Conservation (phyloP, 2,113 vertebrate genomes). For the Mungos mungo region DNA sequence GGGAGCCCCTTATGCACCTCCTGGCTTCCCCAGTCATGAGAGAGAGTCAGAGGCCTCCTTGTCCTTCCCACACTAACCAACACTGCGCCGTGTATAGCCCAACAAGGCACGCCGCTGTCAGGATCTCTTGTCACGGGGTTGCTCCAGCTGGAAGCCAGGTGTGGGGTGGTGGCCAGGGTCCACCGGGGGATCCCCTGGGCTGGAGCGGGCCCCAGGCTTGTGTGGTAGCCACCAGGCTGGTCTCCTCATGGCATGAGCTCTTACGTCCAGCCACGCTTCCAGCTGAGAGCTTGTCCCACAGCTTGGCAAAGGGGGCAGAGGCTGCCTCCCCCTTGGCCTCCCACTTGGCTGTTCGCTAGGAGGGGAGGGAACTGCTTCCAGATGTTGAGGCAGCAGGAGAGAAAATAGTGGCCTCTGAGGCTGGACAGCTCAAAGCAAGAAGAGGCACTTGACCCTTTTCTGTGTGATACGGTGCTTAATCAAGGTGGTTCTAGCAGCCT, state of each 20-base stretch:
- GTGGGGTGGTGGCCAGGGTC: neutral
- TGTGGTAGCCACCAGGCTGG: accelerated
- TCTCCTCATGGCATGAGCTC: neutral
- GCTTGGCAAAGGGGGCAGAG: neutral
- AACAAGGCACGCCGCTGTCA: neutral
- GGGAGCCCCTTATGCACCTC: neutral
- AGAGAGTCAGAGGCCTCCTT: neutral
- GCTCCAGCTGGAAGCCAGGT: neutral
- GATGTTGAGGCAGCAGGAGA: slow-evolving; percentile 26
- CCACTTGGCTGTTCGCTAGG: neutral
- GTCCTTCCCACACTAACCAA: accelerated
- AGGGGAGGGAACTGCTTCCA: slow-evolving; percentile 75
- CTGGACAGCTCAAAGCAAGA: neutral
- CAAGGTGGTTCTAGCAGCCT: neutral
- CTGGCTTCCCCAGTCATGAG: neutral
- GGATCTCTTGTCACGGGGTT: neutral
- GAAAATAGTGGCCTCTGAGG: neutral
- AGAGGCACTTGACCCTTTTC: neutral
- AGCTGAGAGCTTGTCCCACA: neutral
- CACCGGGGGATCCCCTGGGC: neutral
- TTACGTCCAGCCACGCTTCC: neutral
- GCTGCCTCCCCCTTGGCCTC: slow-evolving; percentile 58
- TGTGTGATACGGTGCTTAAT: neutral
- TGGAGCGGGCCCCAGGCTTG: neutral
- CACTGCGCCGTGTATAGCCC: neutral